Evolutionary conservation across 2,113 vertebrate genomes (phyloP), one percentile per base, ranked within the genome.

Genomic region (Onychorhynchus coronatus): DNA sequence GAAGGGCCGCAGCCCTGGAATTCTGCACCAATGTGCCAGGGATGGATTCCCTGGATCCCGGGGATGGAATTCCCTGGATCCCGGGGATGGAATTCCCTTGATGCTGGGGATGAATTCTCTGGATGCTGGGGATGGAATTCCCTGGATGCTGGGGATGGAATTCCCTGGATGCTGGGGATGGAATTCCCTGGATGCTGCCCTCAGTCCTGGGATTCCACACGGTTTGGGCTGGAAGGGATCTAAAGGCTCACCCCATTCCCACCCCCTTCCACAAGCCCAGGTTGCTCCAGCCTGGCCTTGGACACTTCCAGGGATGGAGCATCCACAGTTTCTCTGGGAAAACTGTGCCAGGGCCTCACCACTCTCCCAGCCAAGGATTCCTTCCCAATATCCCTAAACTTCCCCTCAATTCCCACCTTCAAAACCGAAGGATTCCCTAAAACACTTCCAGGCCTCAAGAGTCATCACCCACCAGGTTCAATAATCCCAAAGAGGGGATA

Each of bases 341-440:
- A 52, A 11, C 10, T 10, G 11, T 33, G 18, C 76, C 86, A 66
- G 59, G 1, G 31, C 35, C 49, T 72, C 66, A 2, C 8, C 14
- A 17, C 7, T 21, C 67, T 9, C 67, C 5, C 50, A 66, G 37
- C 9, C 59, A 74, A 37, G 42, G 66, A 67, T 17, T 44, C 68
- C 18, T 44, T 66, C 44, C 50, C 31, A 5, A 5, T 1, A 14
- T 8, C 9, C 0, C 77, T 16, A 0, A 66, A 61, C n/a, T 67
- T 30, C 52, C 37, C 52, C 23, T 59, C 37, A 0, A 16, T 33
- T 61, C 22, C 53, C 50, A 62, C 20, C 33, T 49, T 33, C 25
- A 1, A 50, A 17, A 11, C 5, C 1, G 1, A 73, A 35, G 0
- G 3, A 56, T 25, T 75, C 14, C 12, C 42, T 46, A 15, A 52